Evolutionary conservation across 2,113 vertebrate species (phyloP), one percentile per base, ranked within the genome.

Genomic region (Jaculus jaculus): DNA sequence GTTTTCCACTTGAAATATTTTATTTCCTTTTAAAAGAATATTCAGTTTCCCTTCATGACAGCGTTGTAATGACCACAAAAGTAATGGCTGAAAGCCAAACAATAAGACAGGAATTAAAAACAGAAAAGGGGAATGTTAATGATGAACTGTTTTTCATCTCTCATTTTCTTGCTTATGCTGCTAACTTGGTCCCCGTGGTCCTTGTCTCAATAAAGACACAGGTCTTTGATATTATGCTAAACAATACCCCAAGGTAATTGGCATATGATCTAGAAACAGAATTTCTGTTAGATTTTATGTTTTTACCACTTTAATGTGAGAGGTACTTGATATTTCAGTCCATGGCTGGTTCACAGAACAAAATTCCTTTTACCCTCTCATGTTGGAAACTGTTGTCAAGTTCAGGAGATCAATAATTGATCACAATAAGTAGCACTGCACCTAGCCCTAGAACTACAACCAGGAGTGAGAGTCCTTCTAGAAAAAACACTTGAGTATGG

Each of bases 241-340:
- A 72, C 68, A 87, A 69, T 47, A 66, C 20, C 1, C 1, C 20
- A 34, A 7, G 17, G 7, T 66, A 83, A 86, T 90, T 32, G 71
- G 16, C 51, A 75, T 32, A 71, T 34, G 26, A 65, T 78, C 72
- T 89, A 66, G 26, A 89, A 89, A 89, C 23, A 89, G 4, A 60
- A 12, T 84, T 92, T 93, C 61, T 73, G 4, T 75, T 87, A 74
- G 28, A 28, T 66, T 91, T 72, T 87, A 71, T 60, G 2, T 88
- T 96, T 77, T 68, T 83, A 93, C n/a, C 42, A 51, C 79, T 93
- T 87, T 77, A 65, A 39, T 69, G 4, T 42, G 77, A 97, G 77
- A 93, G 82, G 74, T 77, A 63, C 93, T 96, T 93, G 82, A 94
- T 93, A 95, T 96, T 94, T 96, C 37, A 95, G 72, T 96, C 58